Evolutionary conservation across 1,140 invertebrate genomes (phyloP).

Genomic region (Ips nitidus): DNA sequence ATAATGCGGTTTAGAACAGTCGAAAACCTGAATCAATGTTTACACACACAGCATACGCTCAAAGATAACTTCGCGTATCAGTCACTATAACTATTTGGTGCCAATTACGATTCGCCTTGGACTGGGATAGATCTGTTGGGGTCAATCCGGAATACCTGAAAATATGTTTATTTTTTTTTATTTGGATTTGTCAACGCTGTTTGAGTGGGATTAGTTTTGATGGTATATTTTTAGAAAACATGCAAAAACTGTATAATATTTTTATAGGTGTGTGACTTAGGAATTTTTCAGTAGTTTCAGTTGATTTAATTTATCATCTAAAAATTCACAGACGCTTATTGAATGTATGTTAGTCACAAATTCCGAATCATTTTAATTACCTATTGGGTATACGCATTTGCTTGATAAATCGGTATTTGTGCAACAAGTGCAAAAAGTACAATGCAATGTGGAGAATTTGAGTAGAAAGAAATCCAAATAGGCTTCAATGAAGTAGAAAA

Average conservation of each 20-base stretch:
- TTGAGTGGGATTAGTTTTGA: neutral
- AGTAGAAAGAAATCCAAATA: no score
- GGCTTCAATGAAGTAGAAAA: no score
- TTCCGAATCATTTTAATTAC: no score
- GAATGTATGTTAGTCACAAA: no score
- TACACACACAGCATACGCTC: conserved; percentile 12
- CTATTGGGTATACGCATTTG: no score
- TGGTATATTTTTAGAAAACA: neutral
- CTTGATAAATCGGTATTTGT: no score
- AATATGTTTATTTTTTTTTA: conserved; percentile 5
- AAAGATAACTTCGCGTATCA: conserved; percentile 18
- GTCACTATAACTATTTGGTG: neutral
- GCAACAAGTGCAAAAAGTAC: no score
- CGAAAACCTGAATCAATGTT: conserved; percentile 9
- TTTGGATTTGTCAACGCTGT: neutral
- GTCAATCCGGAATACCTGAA: conserved; percentile 14
- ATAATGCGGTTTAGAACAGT: neutral
- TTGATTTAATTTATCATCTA: no score
- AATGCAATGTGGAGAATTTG: no score
- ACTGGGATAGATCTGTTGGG: neutral
- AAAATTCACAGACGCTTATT: no score
- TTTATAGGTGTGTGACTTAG: neutral
- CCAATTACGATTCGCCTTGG: conserved; percentile 16
- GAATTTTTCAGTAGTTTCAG: no score
- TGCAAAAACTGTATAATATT: neutral